Conservation (phyloP, 2,113 vertebrate genomes). For the Nerophis ophidion region DNA sequence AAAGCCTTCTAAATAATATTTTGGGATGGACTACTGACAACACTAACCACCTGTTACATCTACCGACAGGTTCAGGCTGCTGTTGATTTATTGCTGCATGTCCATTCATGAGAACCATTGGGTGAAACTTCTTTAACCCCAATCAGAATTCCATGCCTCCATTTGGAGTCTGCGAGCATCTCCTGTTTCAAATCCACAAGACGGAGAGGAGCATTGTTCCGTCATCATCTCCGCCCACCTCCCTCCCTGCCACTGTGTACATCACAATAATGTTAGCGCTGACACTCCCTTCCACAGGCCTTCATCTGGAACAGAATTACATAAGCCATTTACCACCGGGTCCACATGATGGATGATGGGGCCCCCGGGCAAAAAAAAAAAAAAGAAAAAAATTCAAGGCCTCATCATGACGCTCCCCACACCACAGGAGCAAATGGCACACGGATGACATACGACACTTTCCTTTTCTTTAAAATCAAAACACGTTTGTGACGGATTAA, state of each 20-base stretch:
- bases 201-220: constrained; percentile 17
- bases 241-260: constrained; percentile 53
- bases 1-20: neutral
- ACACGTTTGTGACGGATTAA: constrained; percentile 40
- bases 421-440: constrained; percentile 62
- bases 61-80: neutral
- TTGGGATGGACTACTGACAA: neutral
- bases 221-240: constrained; percentile 13
- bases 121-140: neutral
- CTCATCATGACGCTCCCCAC: constrained; percentile 48
- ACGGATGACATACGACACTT: constrained; percentile 41
- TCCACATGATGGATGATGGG: constrained; percentile 63
- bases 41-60: neutral
- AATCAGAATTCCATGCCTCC: constrained; percentile 14
- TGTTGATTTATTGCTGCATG: neutral
- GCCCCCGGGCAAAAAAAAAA: constrained; percentile 40
- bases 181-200: constrained; percentile 1
- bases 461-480: constrained; percentile 60
- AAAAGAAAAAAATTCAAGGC: constrained; percentile 3
- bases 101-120: neutral
- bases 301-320: constrained; percentile 70
- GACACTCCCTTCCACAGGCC: constrained; percentile 64
- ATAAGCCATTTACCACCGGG: constrained; percentile 72
- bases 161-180: neutral
- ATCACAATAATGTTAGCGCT: constrained; percentile 67